Conservation (phyloP, 1,140 invertebrate genomes). For the Drosophila funebris region DNA sequence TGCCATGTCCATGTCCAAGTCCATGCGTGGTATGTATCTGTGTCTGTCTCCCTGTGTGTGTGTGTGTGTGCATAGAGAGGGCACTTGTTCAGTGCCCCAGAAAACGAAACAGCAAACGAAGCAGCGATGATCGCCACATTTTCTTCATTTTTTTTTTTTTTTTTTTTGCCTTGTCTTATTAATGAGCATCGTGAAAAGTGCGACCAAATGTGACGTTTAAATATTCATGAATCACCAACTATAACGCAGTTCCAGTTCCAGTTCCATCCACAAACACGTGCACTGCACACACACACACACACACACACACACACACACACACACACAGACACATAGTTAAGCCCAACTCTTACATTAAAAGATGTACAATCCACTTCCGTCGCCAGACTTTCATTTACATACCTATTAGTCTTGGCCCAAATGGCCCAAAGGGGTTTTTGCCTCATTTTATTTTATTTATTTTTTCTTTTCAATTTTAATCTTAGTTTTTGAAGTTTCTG, state of each 20-base stretch:
- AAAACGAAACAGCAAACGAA: constrained; percentile 64
- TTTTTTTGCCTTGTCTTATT: constrained; percentile 64
- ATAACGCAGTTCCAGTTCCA: constrained; percentile 67
- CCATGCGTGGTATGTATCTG: constrained; percentile 10
- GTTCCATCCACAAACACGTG: constrained; percentile 46
- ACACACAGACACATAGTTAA: not conserved
- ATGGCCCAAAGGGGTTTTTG: constrained; percentile 31
- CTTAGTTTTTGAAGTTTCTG: not conserved
- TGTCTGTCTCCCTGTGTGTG: constrained; percentile 1
- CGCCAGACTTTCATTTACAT: constrained; percentile 57
- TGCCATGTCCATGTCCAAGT: constrained; percentile 68
- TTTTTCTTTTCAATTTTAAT: no score
- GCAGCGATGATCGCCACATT: constrained; percentile 74
- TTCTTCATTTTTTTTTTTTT: constrained; percentile 65
- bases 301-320: not conserved
- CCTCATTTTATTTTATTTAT: constrained; percentile 6
- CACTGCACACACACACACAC: constrained; percentile 3
- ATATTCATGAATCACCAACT: constrained; percentile 81
- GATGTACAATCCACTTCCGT: constrained; percentile 42
- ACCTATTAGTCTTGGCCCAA: constrained; percentile 48
- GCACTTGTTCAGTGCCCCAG: constrained; percentile 80
- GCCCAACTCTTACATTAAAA: not conserved
- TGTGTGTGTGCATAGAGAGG: constrained; percentile 66
- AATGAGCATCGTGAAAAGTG: constrained; percentile 83
- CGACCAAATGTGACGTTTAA: constrained; percentile 84